Percentiles rank a stretch among this genome's conserved stretches.
phyloP scores from a whole-genome alignment of 2,888 invertebrate species.

The Noctua pronuba region DNA sequence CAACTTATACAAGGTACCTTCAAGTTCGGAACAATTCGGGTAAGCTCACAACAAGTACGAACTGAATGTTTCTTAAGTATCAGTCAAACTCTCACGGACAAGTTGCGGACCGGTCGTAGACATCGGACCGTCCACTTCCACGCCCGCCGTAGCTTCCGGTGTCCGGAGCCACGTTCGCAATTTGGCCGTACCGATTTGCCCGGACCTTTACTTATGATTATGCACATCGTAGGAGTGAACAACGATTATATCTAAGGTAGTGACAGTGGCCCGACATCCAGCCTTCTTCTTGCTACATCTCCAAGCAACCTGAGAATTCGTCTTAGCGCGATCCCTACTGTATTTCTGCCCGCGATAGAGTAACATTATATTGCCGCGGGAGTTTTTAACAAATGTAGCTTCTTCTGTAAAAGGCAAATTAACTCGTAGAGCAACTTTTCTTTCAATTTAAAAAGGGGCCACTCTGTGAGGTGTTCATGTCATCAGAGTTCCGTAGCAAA shows the following conservation, averaged over 20 bases:
- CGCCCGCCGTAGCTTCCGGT: not conserved
- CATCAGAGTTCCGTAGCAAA: not conserved
- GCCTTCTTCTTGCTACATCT: slow-evolving; percentile 55
- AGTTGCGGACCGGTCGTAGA: too few species aligned
- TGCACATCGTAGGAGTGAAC: slow-evolving; percentile 32
- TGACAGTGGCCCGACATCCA: slow-evolving; percentile 49
- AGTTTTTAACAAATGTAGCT: slow-evolving; percentile 46
- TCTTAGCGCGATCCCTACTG: slow-evolving; percentile 39
- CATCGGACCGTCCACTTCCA: not conserved
- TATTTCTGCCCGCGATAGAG: slow-evolving; percentile 45
- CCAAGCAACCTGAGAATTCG: slow-evolving; percentile 36
- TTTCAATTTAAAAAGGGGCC: not conserved
- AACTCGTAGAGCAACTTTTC: not conserved
- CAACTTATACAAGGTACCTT: not conserved
- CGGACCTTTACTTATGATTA: slow-evolving; percentile 26
- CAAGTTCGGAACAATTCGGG: not conserved
- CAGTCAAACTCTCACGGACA: too few species aligned
- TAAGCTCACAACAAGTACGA: not conserved
- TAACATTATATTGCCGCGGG: slow-evolving; percentile 48
- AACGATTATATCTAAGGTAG: slow-evolving; percentile 25
- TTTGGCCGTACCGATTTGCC: not conserved
- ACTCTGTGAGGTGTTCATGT: not conserved
- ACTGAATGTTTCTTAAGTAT: not conserved
- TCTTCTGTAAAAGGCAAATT: slow-evolving; percentile 37
- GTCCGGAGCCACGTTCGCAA: not conserved